These are phyloP conservation scores for Aphaenogaster floridana DNA, from an alignment of 1,140 invertebrate genomes.

Conservation along the genomic window DNA sequence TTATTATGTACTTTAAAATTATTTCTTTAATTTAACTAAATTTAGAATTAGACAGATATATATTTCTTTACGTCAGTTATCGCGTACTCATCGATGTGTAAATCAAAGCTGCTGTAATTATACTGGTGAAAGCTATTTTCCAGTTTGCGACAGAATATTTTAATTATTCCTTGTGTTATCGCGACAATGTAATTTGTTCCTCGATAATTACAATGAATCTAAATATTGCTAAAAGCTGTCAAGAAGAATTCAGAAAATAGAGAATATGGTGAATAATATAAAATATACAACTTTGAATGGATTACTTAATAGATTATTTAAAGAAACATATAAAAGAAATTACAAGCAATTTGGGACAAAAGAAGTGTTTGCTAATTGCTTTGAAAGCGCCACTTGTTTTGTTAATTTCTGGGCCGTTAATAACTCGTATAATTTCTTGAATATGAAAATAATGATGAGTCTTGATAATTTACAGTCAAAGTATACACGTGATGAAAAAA, in stretches of 20 bases:
- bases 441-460: background rate
- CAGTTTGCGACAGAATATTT: background rate
- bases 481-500: background rate
- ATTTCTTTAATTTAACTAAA: background rate
- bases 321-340: background rate
- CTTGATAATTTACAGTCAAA: background rate
- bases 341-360: background rate
- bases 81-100: background rate
- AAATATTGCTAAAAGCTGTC: background rate
- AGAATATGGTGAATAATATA: background rate
- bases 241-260: background rate
- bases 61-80: background rate
- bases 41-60: background rate
- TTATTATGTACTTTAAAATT: background rate
- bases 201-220: background rate
- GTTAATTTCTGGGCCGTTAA: background rate
- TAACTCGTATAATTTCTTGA: background rate
- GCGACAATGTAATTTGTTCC: conserved; percentile 9
- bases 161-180: conserved; percentile 24
- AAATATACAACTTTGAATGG: background rate
- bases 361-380: background rate
- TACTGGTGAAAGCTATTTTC: background rate
- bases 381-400: background rate
- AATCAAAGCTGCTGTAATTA: conserved; percentile 5
- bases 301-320: background rate